phyloP scores from a whole-genome alignment of 2,797 vertebrate species.

The Parotocinclus haroldoi region DNA sequence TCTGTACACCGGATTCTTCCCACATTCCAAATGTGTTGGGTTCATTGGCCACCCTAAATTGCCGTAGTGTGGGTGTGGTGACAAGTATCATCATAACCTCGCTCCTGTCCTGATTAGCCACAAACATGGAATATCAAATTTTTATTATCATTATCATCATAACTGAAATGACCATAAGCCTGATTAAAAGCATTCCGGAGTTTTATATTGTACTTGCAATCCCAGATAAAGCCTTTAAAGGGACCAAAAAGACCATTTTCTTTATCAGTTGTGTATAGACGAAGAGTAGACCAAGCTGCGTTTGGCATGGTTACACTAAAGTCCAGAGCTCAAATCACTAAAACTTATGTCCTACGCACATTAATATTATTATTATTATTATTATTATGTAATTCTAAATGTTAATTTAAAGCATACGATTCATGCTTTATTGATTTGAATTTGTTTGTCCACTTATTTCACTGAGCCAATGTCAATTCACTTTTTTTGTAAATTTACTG shows the following conservation, averaged over 20 bases:
- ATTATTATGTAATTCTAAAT: slow-evolving; percentile 10
- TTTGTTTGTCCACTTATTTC: slow-evolving; percentile 3
- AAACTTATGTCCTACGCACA: slow-evolving; percentile 41
- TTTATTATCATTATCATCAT: too few relatives aligned
- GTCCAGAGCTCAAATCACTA: slow-evolving; percentile 43
- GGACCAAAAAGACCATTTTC: slow-evolving; percentile 15
- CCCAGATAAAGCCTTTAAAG: too few relatives aligned
- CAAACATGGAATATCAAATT: slow-evolving; percentile 4
- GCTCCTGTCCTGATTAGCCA: too few relatives aligned
- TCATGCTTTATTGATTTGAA: slow-evolving; percentile 32
- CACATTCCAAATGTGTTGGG: too few relatives aligned
- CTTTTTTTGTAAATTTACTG: slow-evolving; percentile 1
- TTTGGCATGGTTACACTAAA: not conserved
- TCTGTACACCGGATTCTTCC: too few relatives aligned
- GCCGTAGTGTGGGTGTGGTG: too few relatives aligned
- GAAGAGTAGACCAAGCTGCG: not conserved
- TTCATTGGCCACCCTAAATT: too few relatives aligned
- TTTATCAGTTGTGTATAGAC: not conserved
- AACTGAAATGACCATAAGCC: not conserved
- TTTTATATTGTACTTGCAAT: not conserved
- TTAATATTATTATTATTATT: slow-evolving; percentile 23
- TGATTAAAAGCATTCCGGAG: not conserved
- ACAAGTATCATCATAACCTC: too few relatives aligned
- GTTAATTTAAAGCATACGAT: slow-evolving; percentile 39
- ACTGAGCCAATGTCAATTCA: slow-evolving; percentile 10